Evolutionary conservation across 2,113 vertebrate species (phyloP), one percentile per base, ranked within the genome.

Genomic region (Microcebus griseorufus): DNA sequence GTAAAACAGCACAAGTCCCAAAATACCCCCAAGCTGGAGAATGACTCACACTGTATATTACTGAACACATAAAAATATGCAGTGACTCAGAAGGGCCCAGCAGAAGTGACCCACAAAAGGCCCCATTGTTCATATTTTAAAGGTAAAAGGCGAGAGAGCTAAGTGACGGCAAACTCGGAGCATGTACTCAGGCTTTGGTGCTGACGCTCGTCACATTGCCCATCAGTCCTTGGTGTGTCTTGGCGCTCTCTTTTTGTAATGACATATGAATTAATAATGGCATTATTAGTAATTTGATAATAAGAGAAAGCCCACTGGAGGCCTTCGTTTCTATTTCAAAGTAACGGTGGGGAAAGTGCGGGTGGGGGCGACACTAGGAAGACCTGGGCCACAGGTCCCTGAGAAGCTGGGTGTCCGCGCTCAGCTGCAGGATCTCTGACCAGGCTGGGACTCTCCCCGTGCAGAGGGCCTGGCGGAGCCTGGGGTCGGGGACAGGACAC

Each of bases 11-110:
- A 96, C 97, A 97, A 98, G 98, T 98, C 98, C 98, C 98, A 98
- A 99, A 99, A 99, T 98, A 98, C 97, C 98, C 98, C 95, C 98
- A 97, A 98, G 97, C 96, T 96, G 95, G 92, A 97, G 98, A 98
- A 97, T 98, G 98, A 99, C 98, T 98, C 99, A 98, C 98, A 95
- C 96, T 97, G 96, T 98, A 98, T 75, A 98, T 99, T 94, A 98
- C 67, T 98, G 98, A 98, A 97, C 91, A 96, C 94, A 97, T 94
- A 98, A 98, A 98, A 98, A 98, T 98, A 98, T 98, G 97, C 96
- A 18, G 97, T 98, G 98, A 98, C 97, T 98, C 98, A 98, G 97
- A 95, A 88, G 95, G 88, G 96, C 97, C 97, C 96, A 94, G 93
- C 96, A 97, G 96, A 98, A 98, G 98, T 45, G 39, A 94, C 97